Conservation (phyloP, 2,888 invertebrate species). For the Drosophila falleni region DNA sequence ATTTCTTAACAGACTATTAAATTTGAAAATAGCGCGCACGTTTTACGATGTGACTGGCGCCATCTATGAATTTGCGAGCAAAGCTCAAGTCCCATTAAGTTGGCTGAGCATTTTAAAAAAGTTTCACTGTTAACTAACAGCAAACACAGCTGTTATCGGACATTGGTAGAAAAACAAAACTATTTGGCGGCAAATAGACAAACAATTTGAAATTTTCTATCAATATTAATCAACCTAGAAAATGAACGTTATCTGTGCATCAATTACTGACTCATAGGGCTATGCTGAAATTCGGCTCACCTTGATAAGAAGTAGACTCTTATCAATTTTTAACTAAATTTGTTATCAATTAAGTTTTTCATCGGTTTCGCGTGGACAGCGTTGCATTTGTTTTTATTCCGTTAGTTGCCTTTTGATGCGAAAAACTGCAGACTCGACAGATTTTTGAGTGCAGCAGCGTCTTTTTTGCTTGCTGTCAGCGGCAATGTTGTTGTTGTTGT, state of each 20-base stretch:
- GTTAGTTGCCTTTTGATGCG: conserved; percentile 15
- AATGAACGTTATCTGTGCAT: conserved; percentile 19
- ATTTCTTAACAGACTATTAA: background rate
- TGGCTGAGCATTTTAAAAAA: conserved; percentile 35
- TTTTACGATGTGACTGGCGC: conserved; percentile 15
- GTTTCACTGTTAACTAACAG: conserved; percentile 17
- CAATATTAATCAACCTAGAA: conserved; percentile 1
- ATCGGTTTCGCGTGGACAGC: background rate
- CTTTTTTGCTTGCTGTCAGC: conserved; percentile 14
- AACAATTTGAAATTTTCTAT: conserved; percentile 2
- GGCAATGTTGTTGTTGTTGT: conserved; percentile 10
- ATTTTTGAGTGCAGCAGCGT: conserved; percentile 6
- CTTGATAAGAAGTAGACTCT: conserved; percentile 14
- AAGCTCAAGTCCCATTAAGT: conserved; percentile 25
- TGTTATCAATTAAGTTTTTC: background rate
- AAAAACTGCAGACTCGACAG: conserved; percentile 31
- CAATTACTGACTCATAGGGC: conserved; percentile 20
- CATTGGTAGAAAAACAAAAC: background rate
- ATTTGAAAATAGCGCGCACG: conserved; percentile 24
- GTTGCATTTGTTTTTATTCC: conserved; percentile 4
- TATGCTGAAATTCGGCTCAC: background rate
- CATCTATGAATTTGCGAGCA: conserved; percentile 27
- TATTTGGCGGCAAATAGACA: background rate
- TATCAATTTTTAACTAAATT: conserved; percentile 23
- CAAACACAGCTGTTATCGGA: conserved; percentile 14